These are phyloP conservation scores for Cephalopholis sonnerati DNA, from an alignment of 2,113 vertebrate genomes.

Conservation along the genomic window DNA sequence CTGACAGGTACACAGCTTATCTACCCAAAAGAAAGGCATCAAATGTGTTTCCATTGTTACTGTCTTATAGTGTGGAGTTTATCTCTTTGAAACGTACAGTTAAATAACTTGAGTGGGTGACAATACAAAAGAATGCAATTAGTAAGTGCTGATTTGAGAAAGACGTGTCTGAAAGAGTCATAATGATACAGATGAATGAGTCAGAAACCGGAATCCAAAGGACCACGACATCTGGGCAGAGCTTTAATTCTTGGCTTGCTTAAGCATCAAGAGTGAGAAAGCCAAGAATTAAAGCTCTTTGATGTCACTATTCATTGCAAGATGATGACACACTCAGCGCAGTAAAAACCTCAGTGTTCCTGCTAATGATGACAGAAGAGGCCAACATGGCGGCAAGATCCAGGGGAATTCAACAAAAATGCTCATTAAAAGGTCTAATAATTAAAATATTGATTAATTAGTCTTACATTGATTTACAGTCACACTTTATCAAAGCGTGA, in stretches of 20 bases:
- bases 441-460: slow-evolving; percentile 99
- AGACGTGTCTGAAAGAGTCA: slow-evolving; percentile 26
- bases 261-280: slow-evolving; percentile 39
- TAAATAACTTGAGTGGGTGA: slow-evolving; percentile 16
- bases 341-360: slow-evolving; percentile 81
- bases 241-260: slow-evolving; percentile 54
- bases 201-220: slow-evolving; percentile 32
- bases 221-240: slow-evolving; percentile 38
- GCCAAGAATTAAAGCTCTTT: slow-evolving; percentile 78
- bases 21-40: not conserved
- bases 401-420: slow-evolving; percentile 94
- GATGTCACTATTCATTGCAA: slow-evolving; percentile 57
- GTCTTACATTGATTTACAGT: slow-evolving; percentile 98
- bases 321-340: slow-evolving; percentile 66
- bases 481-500: slow-evolving; percentile 96
- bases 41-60: slow-evolving; percentile 12
- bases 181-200: slow-evolving; percentile 40
- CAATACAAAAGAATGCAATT: slow-evolving; percentile 51
- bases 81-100: slow-evolving; percentile 12
- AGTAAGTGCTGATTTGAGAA: slow-evolving; percentile 38
- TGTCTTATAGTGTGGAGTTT: not conserved
- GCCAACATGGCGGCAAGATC: slow-evolving; percentile 86
- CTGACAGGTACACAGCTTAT: slow-evolving; percentile 39
- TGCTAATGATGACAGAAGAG: slow-evolving; percentile 88
- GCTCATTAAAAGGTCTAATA: slow-evolving; percentile 98